Evolutionary conservation across 1,140 invertebrate species (phyloP).

Genomic region (Heliconius himera): DNA sequence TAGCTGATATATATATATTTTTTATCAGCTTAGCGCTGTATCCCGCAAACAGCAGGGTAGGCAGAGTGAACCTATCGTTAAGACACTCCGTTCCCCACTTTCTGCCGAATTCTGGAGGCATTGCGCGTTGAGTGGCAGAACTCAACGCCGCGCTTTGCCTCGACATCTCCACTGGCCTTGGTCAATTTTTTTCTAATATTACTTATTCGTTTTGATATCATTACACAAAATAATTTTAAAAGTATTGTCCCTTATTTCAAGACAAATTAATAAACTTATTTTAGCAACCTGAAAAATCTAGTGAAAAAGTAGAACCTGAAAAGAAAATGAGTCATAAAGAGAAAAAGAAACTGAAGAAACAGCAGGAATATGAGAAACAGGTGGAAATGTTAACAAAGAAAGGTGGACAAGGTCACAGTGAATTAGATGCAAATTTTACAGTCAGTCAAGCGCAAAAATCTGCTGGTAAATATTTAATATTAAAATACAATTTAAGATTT

Average conservation of each 20-base stretch:
- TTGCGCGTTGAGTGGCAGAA: no score
- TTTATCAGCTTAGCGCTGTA: no score
- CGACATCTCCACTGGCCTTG: no score
- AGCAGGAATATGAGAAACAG: slow-evolving; percentile 95
- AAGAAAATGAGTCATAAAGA: slow-evolving; percentile 96
- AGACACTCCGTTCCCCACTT: no score
- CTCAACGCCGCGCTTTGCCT: no score
- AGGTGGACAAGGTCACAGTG: slow-evolving; percentile 93
- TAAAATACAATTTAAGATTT: no score
- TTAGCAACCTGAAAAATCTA: slow-evolving; percentile 36
- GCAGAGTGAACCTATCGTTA: no score
- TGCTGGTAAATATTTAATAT: slow-evolving; percentile 75
- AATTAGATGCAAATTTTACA: slow-evolving; percentile 96
- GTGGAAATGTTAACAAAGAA: slow-evolving; percentile 94
- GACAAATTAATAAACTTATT: background rate
- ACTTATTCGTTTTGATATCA: background rate
- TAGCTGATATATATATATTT: no score
- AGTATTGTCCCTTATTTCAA: no score
- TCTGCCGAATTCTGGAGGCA: no score
- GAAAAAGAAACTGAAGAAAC: slow-evolving; percentile 96
- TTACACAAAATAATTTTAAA: background rate
- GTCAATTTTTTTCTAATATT: background rate
- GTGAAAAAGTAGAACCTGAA: slow-evolving; percentile 63
- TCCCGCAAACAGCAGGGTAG: no score
- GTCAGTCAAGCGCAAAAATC: slow-evolving; percentile 96